Evolutionary conservation across 1,140 invertebrate genomes (phyloP), one percentile per base, ranked within the genome.

Genomic region (Lepidurus packardi): DNA sequence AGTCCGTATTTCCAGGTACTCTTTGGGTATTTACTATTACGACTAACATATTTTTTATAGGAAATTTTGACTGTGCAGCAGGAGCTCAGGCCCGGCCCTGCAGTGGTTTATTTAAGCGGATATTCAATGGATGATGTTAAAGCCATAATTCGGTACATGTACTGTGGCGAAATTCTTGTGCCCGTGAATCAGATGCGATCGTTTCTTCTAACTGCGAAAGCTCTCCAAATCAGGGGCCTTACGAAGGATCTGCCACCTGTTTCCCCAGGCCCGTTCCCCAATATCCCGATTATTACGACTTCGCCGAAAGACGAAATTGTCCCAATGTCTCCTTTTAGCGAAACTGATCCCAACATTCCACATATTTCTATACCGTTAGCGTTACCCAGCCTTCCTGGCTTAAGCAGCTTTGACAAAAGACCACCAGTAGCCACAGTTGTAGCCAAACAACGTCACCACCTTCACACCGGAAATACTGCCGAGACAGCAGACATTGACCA

Each of bases 121-220:
- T 65, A 65, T 21, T 9, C 53, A 21, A 65, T 65, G 53, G 53
- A 65, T n/a, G 53, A 65, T 4, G 53, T 65, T 7, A 65, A 65
- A 65, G 53, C 53, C 53, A 65, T 65, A 65, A 16, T 65, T 16
- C 53, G 53, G 53, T 65, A 65, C 53, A 65, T 65, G 53, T 65
- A 65, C 53, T 65, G 53, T n/a, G 53, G 53, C 21, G 53, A 65
- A 65, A 65, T 65, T 16, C 53, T 65, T 21, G 53, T 65, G 13
- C 53, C 53, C 16, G 13, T 21, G 5, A 65, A 9, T 9, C 53
- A 65, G 21, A 65, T 65, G 53, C 53, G 53, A 65, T 65, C 53
- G 4, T 65, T 65, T 65, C 13, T 65, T 9, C 53, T 65, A 9
- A 65, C 53, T 2, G 53, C 53, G 0, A 65, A 65, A 65, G 53